Conservation (phyloP, 2,113 vertebrate species). For the Pollimyrus isidori region DNA sequence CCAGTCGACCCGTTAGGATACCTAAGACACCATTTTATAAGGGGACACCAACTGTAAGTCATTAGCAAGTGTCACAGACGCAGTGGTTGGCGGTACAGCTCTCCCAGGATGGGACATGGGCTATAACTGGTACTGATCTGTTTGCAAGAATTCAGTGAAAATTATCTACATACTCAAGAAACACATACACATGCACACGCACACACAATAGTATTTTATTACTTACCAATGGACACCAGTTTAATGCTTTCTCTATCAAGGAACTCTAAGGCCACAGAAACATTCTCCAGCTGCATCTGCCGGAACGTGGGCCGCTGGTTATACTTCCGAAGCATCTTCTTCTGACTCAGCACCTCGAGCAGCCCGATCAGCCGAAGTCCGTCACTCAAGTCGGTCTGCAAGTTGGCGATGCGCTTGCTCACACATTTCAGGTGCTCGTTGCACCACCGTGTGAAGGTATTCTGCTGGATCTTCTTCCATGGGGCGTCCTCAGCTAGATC, state of each 20-base stretch:
- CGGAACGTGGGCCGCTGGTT: constrained; percentile 72
- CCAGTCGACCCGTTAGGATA: neutral
- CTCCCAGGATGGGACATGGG: neutral
- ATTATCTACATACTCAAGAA: neutral
- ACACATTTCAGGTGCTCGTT: constrained; percentile 72
- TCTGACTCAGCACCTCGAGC: constrained; percentile 75
- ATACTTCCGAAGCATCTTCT: constrained; percentile 70
- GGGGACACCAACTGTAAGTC: neutral
- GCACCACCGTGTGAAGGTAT: constrained; percentile 75
- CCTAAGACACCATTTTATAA: neutral
- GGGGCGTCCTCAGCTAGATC: constrained; percentile 70
- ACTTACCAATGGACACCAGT: constrained; percentile 75
- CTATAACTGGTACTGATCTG: neutral
- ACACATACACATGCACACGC: neutral
- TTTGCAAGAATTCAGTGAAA: neutral
- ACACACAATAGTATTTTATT: neutral
- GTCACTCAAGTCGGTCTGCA: constrained; percentile 70
- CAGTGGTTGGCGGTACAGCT: neutral
- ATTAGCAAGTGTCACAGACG: neutral
- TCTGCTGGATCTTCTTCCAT: constrained; percentile 77
- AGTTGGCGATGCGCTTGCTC: constrained; percentile 66
- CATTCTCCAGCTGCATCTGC: constrained; percentile 80
- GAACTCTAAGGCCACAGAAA: constrained; percentile 75
- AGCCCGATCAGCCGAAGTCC: constrained; percentile 70
- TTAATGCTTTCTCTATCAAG: constrained; percentile 71